Conservation (phyloP, 2,113 vertebrate genomes). For the Turdus rufiventris region DNA sequence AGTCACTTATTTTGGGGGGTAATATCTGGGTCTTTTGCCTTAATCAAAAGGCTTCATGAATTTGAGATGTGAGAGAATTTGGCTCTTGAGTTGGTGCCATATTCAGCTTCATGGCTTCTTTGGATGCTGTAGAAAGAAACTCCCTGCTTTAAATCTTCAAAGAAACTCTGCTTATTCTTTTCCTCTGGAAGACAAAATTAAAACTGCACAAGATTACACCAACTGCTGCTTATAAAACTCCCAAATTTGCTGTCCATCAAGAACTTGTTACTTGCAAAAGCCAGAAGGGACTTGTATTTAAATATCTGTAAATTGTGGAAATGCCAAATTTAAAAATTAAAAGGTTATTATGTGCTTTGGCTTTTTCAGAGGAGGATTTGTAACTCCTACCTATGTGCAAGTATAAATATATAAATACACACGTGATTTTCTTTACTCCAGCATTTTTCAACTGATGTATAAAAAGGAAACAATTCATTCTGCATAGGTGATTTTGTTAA, state of each 20-base stretch:
- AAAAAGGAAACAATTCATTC: background rate
- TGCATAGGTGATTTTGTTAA: background rate
- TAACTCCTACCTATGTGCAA: background rate
- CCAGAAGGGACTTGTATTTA: background rate
- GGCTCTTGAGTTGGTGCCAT: background rate
- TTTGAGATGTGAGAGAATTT: background rate
- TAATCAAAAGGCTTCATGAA: background rate
- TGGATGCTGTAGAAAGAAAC: background rate
- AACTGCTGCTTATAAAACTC: background rate
- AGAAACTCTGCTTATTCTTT: background rate
- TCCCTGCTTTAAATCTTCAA: background rate
- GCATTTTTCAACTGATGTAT: background rate
- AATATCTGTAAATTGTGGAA: fast-evolving
- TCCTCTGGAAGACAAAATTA: background rate
- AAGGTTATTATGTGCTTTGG: background rate
- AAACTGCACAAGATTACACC: background rate
- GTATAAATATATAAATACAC: background rate
- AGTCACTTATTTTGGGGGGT: background rate
- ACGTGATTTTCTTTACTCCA: background rate
- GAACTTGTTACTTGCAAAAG: background rate
- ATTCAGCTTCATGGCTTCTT: background rate
- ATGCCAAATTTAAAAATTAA: background rate
- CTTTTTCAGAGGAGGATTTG: background rate
- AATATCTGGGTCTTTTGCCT: background rate
- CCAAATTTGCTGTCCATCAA: background rate